Evolutionary conservation across 1,140 invertebrate species (phyloP).

Genomic region (Laodelphax striatellus): DNA sequence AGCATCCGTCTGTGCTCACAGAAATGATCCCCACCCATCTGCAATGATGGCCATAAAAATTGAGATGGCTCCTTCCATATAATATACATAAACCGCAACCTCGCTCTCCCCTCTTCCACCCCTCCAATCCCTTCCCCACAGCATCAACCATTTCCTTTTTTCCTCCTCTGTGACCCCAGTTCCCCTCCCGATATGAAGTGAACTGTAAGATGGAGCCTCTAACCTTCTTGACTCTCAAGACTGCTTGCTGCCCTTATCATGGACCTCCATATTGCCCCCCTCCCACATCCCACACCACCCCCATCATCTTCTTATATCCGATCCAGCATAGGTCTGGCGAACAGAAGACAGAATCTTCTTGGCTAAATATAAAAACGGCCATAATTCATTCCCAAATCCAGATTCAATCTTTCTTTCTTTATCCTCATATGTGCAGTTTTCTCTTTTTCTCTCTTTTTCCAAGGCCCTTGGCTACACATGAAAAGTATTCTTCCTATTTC

Average conservation of each 20-base stretch:
- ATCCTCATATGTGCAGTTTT: not conserved
- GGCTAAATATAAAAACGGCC: conserved; percentile 3
- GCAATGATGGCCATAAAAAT: conserved; percentile 17
- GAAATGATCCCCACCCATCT: conserved; percentile 14
- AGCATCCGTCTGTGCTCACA: conserved; percentile 1
- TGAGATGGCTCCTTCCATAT: conserved; percentile 10
- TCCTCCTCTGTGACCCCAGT: no score
- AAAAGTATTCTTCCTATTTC: no score
- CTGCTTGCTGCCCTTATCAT: conserved; percentile 7
- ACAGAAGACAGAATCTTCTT: no score
- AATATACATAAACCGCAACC: conserved; percentile 8
- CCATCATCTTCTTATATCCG: not conserved
- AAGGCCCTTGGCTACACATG: no score
- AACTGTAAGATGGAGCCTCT: not conserved
- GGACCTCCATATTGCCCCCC: conserved; percentile 14
- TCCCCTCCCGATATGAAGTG: no score
- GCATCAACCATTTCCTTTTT: no score
- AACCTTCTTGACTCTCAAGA: not conserved
- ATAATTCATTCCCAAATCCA: conserved; percentile 13
- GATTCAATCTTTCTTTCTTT: conserved; percentile 5
- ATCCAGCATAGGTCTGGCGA: no score
- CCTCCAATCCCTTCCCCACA: not conserved
- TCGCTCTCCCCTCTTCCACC: not conserved
- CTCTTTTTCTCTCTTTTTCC: no score
- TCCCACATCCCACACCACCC: not conserved